Conservation (phyloP, 2,113 vertebrate genomes). For the Myiagra hebetior region DNA sequence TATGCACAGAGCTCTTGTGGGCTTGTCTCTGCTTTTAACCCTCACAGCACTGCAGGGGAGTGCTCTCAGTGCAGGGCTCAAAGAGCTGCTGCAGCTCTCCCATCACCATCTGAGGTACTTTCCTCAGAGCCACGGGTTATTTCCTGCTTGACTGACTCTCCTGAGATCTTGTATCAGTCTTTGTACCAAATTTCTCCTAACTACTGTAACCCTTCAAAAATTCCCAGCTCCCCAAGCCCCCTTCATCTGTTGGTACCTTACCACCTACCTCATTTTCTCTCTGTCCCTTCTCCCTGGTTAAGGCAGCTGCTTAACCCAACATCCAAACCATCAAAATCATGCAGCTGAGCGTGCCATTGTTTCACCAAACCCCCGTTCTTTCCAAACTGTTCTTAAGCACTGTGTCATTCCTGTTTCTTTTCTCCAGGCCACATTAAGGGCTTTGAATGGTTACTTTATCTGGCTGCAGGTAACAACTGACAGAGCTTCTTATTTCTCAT, state of each 20-base stretch:
- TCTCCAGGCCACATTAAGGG: not conserved
- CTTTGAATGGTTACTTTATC: not conserved
- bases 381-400: not conserved
- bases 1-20: not conserved
- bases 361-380: not conserved
- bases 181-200: not conserved
- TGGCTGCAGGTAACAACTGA: not conserved
- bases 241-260: not conserved
- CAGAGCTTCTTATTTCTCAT: not conserved
- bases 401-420: not conserved
- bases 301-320: not conserved
- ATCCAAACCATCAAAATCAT: not conserved
- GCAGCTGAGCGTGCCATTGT: not conserved
- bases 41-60: not conserved
- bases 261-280: not conserved
- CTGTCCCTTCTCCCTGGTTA: not conserved
- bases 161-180: not conserved
- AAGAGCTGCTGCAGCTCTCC: not conserved
- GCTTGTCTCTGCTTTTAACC: not conserved
- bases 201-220: not conserved
- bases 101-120: not conserved
- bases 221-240: not conserved
- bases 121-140: not conserved
- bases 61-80: rapidly evolving
- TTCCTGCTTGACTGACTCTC: not conserved